A percentile compares a stretch with the other conserved stretches of the same genome.
Evolutionary conservation across 2,888 invertebrate genomes (phyloP).

Genomic region (Drosophila robusta): DNA sequence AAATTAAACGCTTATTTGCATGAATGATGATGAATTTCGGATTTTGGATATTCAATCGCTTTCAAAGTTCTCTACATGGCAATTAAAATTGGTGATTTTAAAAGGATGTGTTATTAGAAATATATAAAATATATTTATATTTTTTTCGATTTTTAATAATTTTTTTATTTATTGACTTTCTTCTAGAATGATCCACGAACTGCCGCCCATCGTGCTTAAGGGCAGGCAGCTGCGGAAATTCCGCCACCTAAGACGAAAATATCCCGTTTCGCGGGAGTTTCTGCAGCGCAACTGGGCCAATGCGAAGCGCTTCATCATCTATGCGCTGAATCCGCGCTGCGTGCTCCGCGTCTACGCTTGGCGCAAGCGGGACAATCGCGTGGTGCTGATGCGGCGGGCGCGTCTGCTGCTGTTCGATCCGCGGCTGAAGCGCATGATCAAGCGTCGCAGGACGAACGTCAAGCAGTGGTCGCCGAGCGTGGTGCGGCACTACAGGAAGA

Average conservation of each 20-base stretch:
- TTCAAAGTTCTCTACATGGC: too few species aligned
- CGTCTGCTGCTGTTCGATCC: conserved; percentile 79
- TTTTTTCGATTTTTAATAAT: neutral
- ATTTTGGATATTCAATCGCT: too few species aligned
- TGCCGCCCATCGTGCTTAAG: conserved; percentile 59
- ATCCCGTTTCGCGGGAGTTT: conserved; percentile 76
- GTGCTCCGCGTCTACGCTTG: conserved; percentile 73
- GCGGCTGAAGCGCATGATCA: conserved; percentile 67
- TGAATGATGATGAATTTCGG: too few species aligned
- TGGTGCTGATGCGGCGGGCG: conserved; percentile 66
- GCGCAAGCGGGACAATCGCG: conserved; percentile 61
- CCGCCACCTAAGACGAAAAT: conserved; percentile 69
- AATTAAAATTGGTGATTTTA: too few species aligned
- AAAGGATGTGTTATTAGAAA: neutral
- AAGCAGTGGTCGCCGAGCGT: conserved; percentile 78
- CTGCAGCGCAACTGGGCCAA: conserved; percentile 73
- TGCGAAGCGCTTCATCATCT: conserved; percentile 74
- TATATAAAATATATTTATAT: too few species aligned
- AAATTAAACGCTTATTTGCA: neutral
- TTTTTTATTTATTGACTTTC: neutral
- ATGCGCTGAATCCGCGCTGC: conserved; percentile 76
- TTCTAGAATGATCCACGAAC: conserved; percentile 53
- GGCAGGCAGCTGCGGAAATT: conserved; percentile 67
- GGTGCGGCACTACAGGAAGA: conserved; percentile 68
- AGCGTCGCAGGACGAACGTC: conserved; percentile 63